Base-by-base conservation (phyloP, 2,888 invertebrate species). In the Erebia epiphron region DNA sequence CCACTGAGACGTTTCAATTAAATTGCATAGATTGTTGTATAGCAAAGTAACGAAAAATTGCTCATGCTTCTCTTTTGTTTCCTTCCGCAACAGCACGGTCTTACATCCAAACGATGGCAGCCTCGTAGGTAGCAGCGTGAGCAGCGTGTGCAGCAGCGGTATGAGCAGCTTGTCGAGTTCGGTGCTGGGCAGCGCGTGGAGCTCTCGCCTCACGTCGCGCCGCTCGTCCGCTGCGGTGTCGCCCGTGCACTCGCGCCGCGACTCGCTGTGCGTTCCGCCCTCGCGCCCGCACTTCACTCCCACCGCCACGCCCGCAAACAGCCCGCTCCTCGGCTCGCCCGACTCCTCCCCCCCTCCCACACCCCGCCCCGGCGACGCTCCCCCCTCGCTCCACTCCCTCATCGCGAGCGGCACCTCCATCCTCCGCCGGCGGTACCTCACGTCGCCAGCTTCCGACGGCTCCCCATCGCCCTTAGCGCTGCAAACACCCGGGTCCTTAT, bases 91-190 rank as follows among this genome's bases (percentile, higher is more conserved):
- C 84, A 97, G 98, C 83, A 97, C 96, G 73, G 97, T 98, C 16
- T 94, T 97, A 89, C 98, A 98, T 90, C 98, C 98, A 0, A 97
- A 97, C 85, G 98, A 98, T 86, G 96, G 96, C 73, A 96, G 96
- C 70, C 92, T 95, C 73, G 95, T 95, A 61, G 96, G 96, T 70
- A 96, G 95, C 70, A 94, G 94, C 74, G 95, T 96, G 56, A 90
- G 94, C 78, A 95, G 95, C 81, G 90, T 95, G 46, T 94, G 93
- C 78, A 94, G 94, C 75, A 95, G 95, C 80, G 94, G 94, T 67
- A 94, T 95, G 82, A 94, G 94, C 79, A 95, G 95, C 57, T 92
- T 92, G 35, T 79, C 88, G 43, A 86, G 88, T 84, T 84, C 88
- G 83, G 88, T 94, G 81, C 83, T 92, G 46, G 93, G 93, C 76